Evolutionary conservation across 2,797 vertebrate species (phyloP).

Genomic region (Aselliscus stoliczkanus): DNA sequence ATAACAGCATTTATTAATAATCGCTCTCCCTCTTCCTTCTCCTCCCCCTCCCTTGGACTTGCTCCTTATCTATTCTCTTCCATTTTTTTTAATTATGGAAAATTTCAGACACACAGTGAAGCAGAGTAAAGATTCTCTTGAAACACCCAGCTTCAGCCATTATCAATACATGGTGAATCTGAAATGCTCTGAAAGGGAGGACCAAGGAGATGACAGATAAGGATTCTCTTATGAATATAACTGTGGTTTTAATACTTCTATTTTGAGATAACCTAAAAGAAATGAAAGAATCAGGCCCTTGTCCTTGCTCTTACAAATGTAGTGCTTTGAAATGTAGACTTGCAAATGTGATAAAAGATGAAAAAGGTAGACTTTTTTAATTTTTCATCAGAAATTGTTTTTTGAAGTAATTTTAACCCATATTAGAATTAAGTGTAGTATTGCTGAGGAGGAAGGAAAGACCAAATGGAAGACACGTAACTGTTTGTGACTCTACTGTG

Average conservation of each 20-base stretch:
- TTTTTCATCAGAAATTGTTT: not conserved
- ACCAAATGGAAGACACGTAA: not conserved
- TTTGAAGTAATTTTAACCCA: not conserved
- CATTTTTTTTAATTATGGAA: not conserved
- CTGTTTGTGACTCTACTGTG: not conserved
- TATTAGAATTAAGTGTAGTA: conserved; percentile 2
- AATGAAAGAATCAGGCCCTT: not conserved
- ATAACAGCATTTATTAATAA: conserved; percentile 32
- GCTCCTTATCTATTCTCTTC: not conserved
- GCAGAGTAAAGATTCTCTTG: not conserved
- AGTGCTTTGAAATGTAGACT: conserved; percentile 12
- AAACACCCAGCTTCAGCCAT: not conserved
- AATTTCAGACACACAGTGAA: not conserved
- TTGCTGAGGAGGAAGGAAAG: not conserved
- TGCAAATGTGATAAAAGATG: not conserved
- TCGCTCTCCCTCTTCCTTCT: not conserved
- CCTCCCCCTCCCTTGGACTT: not conserved
- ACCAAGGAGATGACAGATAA: not conserved
- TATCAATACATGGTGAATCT: not conserved
- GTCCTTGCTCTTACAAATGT: not conserved
- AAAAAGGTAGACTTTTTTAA: not conserved
- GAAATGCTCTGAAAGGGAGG: not conserved
- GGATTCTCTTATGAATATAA: not conserved
- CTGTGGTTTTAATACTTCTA: not conserved
- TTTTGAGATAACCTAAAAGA: conserved; percentile 5